These are phyloP conservation scores for Otolemur crassicaudatus DNA, from an alignment of 2,797 vertebrate species.

Conservation along the genomic window DNA sequence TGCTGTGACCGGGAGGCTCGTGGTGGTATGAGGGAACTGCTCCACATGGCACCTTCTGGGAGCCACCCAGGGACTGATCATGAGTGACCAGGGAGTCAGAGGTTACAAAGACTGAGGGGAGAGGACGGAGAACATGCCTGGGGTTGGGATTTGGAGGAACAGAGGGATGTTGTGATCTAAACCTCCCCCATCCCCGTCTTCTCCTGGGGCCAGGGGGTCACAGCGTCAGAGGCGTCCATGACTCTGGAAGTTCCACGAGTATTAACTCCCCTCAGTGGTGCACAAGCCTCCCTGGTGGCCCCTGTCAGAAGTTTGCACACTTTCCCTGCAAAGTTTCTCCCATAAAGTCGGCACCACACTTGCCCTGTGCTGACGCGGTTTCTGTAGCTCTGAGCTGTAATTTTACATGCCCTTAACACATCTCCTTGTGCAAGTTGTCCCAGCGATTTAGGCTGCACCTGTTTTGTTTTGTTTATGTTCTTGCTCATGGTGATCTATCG, in stretches of 20 bases:
- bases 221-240: too few species aligned
- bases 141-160: not conserved
- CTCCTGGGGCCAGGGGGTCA: too few species aligned
- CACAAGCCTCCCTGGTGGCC: accelerated
- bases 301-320: accelerated
- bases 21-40: too few species aligned
- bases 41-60: not conserved
- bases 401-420: accelerated
- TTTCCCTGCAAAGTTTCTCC: too few species aligned
- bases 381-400: not conserved
- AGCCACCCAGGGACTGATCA: not conserved
- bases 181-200: too few species aligned
- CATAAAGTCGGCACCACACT: accelerated
- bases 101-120: accelerated
- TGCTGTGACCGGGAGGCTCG: not conserved
- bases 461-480: not conserved
- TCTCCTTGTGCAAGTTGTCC: not conserved
- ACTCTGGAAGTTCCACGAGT: accelerated
- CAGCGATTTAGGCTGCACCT: accelerated
- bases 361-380: not conserved
- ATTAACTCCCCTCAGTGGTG: accelerated
- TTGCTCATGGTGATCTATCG: accelerated
- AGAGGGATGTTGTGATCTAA: not conserved
- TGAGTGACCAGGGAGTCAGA: not conserved
- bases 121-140: accelerated